Percentiles rank a stretch among this genome's conserved stretches.
Evolutionary conservation across 2,113 vertebrate genomes (phyloP).

Genomic region (Myanophis thanlyinensis): DNA sequence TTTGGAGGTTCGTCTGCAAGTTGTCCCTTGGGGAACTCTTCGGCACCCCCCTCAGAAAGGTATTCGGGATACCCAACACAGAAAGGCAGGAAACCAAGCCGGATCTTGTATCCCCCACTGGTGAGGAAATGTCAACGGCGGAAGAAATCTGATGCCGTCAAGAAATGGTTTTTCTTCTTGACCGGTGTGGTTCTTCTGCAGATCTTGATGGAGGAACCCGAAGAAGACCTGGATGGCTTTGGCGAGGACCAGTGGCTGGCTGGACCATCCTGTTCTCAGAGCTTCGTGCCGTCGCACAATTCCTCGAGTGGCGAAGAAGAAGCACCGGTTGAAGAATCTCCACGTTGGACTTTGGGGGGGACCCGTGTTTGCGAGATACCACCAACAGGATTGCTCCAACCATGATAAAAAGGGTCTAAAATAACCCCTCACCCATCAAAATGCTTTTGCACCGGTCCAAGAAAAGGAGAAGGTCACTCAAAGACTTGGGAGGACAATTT

Average conservation of each 20-base stretch:
- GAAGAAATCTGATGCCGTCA: constrained; percentile 5
- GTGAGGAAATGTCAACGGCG: not conserved
- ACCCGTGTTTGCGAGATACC: not conserved
- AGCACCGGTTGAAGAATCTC: not conserved
- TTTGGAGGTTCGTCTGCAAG: not conserved
- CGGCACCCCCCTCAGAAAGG: not conserved
- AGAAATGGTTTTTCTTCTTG: constrained; percentile 30
- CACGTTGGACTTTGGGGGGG: not conserved
- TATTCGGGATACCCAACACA: not conserved
- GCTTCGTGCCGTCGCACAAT: not conserved
- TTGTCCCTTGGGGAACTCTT: not conserved
- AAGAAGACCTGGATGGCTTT: not conserved
- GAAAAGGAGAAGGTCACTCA: not conserved
- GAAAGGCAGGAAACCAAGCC: constrained; percentile 16
- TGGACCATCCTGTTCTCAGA: not conserved
- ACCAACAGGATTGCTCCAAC: too few relatives aligned
- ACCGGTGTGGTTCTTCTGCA: constrained; percentile 21
- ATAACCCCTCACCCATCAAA: too few relatives aligned
- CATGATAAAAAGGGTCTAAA: not conserved
- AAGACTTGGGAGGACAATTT: not conserved
- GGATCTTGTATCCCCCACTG: constrained; percentile 29
- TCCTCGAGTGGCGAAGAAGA: not conserved
- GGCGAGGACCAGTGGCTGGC: not conserved
- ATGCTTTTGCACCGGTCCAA: not conserved
- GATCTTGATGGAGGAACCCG: constrained; percentile 21